phyloP scores from a whole-genome alignment of 2,113 vertebrate genomes.

The Haplotaxodon microlepis region DNA sequence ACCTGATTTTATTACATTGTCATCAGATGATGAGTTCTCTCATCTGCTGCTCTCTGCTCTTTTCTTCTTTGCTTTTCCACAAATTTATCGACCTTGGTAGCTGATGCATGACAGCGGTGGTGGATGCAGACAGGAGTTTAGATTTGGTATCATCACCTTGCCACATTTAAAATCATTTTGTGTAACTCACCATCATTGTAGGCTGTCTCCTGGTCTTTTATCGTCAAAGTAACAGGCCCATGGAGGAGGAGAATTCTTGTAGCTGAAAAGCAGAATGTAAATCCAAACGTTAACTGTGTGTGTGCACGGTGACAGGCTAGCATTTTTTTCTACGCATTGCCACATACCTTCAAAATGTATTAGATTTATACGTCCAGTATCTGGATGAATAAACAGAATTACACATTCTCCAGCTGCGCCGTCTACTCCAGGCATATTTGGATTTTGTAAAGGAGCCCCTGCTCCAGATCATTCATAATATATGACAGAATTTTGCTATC shows the following conservation, averaged over 20 bases:
- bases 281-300: neutral
- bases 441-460: slow-evolving; percentile 43
- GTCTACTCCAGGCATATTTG: slow-evolving; percentile 36
- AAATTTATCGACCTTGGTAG: slow-evolving; percentile 31
- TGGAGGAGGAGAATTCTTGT: neutral
- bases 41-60: slow-evolving; percentile 34
- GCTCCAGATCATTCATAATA: slow-evolving; percentile 58
- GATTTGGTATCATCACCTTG: neutral
- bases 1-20: slow-evolving; percentile 69
- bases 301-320: neutral
- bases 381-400: slow-evolving; percentile 42
- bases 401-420: slow-evolving; percentile 40
- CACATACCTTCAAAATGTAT: slow-evolving; percentile 26
- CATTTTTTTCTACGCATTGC: neutral
- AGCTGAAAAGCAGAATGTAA: neutral
- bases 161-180: neutral
- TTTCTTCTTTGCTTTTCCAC: slow-evolving; percentile 40
- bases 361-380: slow-evolving; percentile 5
- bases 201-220: neutral
- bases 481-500: slow-evolving; percentile 51
- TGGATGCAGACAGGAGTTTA: slow-evolving; percentile 17
- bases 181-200: neutral
- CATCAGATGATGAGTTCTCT: slow-evolving; percentile 67
- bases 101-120: slow-evolving; percentile 33
- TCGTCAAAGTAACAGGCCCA: neutral